Evolutionary conservation across 2,797 vertebrate genomes (phyloP).

Genomic region (Vespertilio murinus): DNA sequence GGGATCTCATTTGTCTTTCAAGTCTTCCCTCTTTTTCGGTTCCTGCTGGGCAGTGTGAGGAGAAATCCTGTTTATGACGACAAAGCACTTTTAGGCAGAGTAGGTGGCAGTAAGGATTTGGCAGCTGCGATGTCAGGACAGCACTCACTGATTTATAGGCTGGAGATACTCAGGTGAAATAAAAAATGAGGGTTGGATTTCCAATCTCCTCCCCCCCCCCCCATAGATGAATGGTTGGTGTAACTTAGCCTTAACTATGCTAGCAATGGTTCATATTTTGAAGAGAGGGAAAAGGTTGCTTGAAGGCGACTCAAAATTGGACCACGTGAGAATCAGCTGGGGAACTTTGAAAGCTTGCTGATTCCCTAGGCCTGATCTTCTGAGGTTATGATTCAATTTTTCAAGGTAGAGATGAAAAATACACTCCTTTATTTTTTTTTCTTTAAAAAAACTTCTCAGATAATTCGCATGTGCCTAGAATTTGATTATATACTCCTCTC

Average conservation of each 20-base stretch:
- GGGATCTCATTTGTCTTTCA: slow-evolving; percentile 28
- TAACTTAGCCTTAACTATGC: background rate
- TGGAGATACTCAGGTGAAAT: background rate
- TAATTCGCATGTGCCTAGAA: background rate
- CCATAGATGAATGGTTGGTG: background rate
- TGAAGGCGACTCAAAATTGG: background rate
- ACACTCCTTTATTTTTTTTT: background rate
- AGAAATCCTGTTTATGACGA: slow-evolving; percentile 27
- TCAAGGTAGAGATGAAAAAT: background rate
- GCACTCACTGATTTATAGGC: background rate
- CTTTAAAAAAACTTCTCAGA: background rate
- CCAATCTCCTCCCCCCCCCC: background rate
- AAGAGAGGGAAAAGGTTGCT: background rate
- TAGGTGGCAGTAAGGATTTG: background rate
- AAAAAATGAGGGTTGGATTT: background rate
- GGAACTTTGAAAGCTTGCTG: background rate
- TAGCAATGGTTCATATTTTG: background rate
- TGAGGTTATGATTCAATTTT: background rate
- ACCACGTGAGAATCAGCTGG: background rate
- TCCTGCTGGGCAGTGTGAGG: background rate
- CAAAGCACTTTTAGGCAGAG: background rate
- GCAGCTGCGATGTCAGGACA: background rate
- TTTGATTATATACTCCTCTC: slow-evolving; percentile 28
- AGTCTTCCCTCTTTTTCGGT: background rate
- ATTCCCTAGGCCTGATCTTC: background rate